Evolutionary conservation across 2,797 vertebrate genomes (phyloP), one percentile per base, ranked within the genome.

Genomic region (Falco berigora): DNA sequence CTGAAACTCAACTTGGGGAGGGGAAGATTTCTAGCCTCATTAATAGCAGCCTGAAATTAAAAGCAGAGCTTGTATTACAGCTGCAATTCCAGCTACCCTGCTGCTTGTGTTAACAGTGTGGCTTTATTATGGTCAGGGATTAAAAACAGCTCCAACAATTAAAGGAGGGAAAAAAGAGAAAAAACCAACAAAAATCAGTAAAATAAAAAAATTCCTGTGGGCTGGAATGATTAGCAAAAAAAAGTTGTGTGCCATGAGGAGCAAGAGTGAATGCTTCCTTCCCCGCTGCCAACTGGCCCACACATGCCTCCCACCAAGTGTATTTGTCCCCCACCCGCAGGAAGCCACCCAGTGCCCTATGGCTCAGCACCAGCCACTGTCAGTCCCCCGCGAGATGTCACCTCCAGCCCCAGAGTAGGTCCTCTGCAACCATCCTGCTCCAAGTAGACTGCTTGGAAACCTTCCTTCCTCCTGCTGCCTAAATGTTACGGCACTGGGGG

Each of bases 31-130:
- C 84, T 69, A 88, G 86, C 84, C 64, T 95, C 82, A 80, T 93
- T 95, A 93, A 88, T 92, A 96, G 92, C 64, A 92, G 93, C 42
- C 96, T 89, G 78, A 96, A 97, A 97, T 94, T 88, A 97, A 95
- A 95, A 97, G 89, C 96, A 97, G 93, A 97, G 90, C 85, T 96
- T 96, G 94, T 92, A 87, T 68, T 90, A 93, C 77, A 79, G 95
- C 94, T 91, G 87, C 67, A 86, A 85, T 93, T 96, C 87, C 79
- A 97, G 92, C 94, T 47, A 86, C 71, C 94, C 94, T 0, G 92
- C 94, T 95, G 97, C 77, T 94, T 88, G 76, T 96, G 94, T 97
- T 96, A 97, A 97, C 97, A 96, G 85, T 76, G 91, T 85, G 95
- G 95, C 94, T 97, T 96, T 94, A 94, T 94, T 95, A 97, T 78